Evolutionary conservation across 2,888 invertebrate genomes (phyloP).

Genomic region (Drosophila robusta): DNA sequence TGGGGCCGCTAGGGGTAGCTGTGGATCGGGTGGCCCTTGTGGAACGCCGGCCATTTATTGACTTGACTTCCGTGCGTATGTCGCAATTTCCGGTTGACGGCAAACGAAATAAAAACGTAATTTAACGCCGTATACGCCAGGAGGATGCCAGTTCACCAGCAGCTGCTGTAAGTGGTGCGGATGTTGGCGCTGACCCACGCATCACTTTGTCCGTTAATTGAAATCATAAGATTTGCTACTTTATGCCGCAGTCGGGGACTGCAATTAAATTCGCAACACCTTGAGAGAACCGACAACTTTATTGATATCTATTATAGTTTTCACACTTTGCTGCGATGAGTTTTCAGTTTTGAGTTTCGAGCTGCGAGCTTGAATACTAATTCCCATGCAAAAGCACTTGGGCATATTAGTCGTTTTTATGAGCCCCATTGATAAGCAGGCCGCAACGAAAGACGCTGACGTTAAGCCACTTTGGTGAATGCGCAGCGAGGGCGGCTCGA

Average conservation of each 20-base stretch:
- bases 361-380: constrained; percentile 1
- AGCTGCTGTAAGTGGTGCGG: constrained; percentile 20
- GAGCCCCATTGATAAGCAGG: constrained; percentile 59
- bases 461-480: constrained; percentile 34
- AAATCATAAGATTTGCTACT: constrained; percentile 73
- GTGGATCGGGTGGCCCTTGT: background rate
- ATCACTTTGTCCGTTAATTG: constrained; percentile 61
- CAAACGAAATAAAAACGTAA: constrained; percentile 81
- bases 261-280: constrained; percentile 38
- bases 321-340: constrained; percentile 62
- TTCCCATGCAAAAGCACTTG: constrained; percentile 58
- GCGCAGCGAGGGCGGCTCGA: constrained; percentile 18
- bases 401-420: constrained; percentile 69
- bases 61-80: constrained; percentile 82
- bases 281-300: constrained; percentile 58
- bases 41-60: constrained; percentile 68
- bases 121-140: constrained; percentile 64
- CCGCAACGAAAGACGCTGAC: constrained; percentile 27
- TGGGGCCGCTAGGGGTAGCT: background rate
- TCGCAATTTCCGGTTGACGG: constrained; percentile 80
- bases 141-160: constrained; percentile 21
- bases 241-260: constrained; percentile 46
- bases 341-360: constrained; percentile 13
- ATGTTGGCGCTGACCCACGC: constrained; percentile 33
- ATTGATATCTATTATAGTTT: constrained; percentile 78